phyloP scores from a whole-genome alignment of 2,888 invertebrate species.

The Hydrotaea diabolus region DNA sequence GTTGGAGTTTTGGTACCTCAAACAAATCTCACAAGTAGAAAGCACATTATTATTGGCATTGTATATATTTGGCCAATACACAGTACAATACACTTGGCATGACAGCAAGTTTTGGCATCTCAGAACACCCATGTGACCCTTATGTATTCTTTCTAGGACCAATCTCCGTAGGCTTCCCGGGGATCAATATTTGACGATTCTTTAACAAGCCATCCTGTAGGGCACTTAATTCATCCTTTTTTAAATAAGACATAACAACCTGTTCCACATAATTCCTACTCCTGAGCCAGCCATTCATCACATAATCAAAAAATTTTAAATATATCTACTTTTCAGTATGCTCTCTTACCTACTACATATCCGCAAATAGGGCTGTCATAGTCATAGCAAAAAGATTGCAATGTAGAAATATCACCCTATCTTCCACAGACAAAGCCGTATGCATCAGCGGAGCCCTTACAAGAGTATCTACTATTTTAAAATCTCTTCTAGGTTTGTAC shows the following conservation, averaged over 20 bases:
- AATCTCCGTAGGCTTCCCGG: slow-evolving; percentile 14
- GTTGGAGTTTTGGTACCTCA: slow-evolving; percentile 8
- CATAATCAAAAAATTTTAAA: slow-evolving; percentile 45
- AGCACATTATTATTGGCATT: slow-evolving; percentile 41
- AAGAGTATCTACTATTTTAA: neutral
- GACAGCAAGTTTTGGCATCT: slow-evolving; percentile 55
- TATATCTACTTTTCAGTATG: neutral
- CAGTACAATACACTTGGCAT: slow-evolving; percentile 1
- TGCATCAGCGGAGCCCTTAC: neutral
- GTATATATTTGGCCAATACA: slow-evolving; percentile 62
- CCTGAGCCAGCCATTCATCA: slow-evolving; percentile 54
- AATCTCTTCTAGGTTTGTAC: neutral
- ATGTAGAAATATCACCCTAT: too few species aligned
- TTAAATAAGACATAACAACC: slow-evolving; percentile 31
- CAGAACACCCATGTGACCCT: slow-evolving; percentile 54
- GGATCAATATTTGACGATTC: slow-evolving; percentile 32
- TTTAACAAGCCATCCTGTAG: slow-evolving; percentile 49
- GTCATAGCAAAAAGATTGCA: slow-evolving; percentile 29
- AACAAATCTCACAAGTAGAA: slow-evolving; percentile 1
- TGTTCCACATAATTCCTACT: slow-evolving; percentile 39
- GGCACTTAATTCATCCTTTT: slow-evolving; percentile 42
- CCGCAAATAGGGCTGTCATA: slow-evolving; percentile 27
- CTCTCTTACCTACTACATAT: neutral
- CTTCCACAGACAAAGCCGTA: too few species aligned
- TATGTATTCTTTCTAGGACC: slow-evolving; percentile 9